A percentile compares a stretch with the other conserved stretches of the same genome.
Evolutionary conservation across 2,113 vertebrate species (phyloP).

Genomic region (Fregetta grallaria): DNA sequence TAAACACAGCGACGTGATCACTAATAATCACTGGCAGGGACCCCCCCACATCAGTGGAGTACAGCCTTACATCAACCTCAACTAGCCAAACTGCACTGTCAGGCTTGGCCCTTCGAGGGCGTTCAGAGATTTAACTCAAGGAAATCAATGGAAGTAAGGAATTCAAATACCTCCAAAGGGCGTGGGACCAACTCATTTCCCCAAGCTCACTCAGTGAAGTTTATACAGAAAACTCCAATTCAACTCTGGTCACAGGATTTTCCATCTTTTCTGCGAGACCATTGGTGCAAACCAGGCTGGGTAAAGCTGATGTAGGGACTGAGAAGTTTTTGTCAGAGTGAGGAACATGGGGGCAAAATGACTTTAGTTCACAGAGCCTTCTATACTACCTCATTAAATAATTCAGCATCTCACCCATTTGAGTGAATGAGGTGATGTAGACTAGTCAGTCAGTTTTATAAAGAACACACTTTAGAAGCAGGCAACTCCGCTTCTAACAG

Average conservation of each 20-base stretch:
- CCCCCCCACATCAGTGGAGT: fast-evolving
- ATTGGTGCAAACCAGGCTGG: neutral
- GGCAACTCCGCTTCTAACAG: neutral
- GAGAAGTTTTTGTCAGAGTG: neutral
- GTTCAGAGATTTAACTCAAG: neutral
- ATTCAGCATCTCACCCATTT: neutral
- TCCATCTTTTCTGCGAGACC: neutral
- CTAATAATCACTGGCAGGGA: neutral
- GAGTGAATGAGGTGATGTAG: neutral
- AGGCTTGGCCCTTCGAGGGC: fast-evolving
- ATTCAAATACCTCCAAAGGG: neutral
- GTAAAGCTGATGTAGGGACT: neutral
- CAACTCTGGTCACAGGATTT: neutral
- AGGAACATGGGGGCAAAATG: neutral
- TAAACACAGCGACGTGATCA: fast-evolving
- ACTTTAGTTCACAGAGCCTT: neutral
- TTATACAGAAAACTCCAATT: neutral
- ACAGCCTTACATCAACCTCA: neutral
- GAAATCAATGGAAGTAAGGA: neutral
- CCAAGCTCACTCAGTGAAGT: neutral
- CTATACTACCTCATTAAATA: neutral
- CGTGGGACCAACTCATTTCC: neutral
- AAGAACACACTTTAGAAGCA: neutral
- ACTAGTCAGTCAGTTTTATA: neutral
- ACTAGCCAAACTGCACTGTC: neutral